Conservation (phyloP, 2,113 vertebrate genomes). For the Crotalus viridis region DNA sequence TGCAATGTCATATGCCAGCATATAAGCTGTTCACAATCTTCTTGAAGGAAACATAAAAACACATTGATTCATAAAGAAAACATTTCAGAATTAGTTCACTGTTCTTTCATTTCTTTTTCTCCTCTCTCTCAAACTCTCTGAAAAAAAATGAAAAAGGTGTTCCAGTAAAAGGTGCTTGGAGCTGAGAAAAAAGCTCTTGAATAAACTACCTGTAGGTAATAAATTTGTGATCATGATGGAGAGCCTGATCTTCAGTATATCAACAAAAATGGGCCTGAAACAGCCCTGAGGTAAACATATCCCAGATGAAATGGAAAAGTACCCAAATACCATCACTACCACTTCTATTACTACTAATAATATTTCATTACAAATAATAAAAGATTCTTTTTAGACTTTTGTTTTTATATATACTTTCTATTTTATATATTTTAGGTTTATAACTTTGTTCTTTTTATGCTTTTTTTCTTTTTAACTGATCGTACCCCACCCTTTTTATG, state of each 20-base stretch:
- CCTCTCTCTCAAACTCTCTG: neutral
- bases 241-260: conserved; percentile 42
- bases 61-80: conserved; percentile 24
- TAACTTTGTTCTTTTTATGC: neutral
- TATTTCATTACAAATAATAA: conserved; percentile 66
- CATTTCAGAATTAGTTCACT: neutral
- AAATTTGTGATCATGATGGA: conserved; percentile 46
- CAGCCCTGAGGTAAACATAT: conserved; percentile 69
- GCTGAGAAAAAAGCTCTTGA: conserved; percentile 54
- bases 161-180: conserved; percentile 58
- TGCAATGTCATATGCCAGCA: neutral
- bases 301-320: conserved; percentile 56
- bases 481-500: neutral
- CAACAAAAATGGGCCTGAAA: conserved; percentile 71
- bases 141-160: neutral
- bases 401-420: neutral
- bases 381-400: conserved; percentile 12
- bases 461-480: neutral
- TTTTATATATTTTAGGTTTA: neutral
- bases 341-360: conserved; percentile 72
- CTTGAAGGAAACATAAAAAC: conserved; percentile 30
- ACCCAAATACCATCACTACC: conserved; percentile 64
- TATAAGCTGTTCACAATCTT: neutral
- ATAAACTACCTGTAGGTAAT: conserved; percentile 64
- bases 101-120: neutral